Evolutionary conservation across 2,888 invertebrate genomes (phyloP).

Genomic region (Lepidonotus clava): DNA sequence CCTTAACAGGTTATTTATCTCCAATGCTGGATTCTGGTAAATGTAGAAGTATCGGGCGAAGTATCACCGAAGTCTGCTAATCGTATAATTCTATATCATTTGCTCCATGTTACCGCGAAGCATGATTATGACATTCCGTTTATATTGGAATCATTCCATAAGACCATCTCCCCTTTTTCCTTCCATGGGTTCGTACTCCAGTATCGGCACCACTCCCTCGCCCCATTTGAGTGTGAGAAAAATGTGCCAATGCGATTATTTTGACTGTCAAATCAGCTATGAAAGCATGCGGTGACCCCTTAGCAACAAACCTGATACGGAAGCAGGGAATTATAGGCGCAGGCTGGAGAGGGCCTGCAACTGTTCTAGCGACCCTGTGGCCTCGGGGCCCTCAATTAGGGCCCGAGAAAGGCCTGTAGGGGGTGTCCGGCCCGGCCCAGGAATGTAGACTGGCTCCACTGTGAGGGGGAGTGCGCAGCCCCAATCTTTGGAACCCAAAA

Average conservation of each 20-base stretch:
- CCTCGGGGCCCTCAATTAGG: not conserved
- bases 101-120: too few species aligned
- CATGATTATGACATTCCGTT: too few species aligned
- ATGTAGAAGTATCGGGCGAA: too few species aligned
- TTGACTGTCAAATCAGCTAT: conserved; percentile 19
- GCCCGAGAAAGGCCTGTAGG: not conserved
- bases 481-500: not conserved
- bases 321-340: not conserved
- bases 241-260: not conserved
- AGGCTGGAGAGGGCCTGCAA: not conserved
- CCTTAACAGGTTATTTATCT: too few species aligned
- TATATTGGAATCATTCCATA: too few species aligned
- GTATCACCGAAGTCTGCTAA: too few species aligned
- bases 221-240: not conserved
- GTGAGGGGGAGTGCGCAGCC: too few species aligned
- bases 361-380: not conserved
- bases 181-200: too few species aligned
- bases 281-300: not conserved
- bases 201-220: too few species aligned
- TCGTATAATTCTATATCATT: too few species aligned
- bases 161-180: too few species aligned
- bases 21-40: too few species aligned
- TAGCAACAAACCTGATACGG: not conserved
- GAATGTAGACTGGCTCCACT: conserved; percentile 5
- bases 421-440: not conserved